These are phyloP conservation scores for Pteronotus mesoamericanus DNA, from an alignment of 2,797 vertebrate genomes.

Conservation along the genomic window DNA sequence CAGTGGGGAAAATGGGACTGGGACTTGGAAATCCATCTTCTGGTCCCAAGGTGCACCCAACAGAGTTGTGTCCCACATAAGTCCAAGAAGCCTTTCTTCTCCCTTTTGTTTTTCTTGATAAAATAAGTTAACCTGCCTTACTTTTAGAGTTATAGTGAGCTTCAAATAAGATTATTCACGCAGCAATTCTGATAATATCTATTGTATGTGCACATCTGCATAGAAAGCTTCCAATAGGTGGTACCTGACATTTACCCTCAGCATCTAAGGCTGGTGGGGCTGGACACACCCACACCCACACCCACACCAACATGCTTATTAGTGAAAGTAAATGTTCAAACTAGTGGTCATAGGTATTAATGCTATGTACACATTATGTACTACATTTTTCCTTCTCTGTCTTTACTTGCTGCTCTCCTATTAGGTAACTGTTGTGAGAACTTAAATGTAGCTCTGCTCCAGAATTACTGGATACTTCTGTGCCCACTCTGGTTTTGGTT, in stretches of 20 bases:
- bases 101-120: not conserved
- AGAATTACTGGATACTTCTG: not conserved
- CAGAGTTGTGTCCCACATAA: not conserved
- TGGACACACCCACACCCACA: conserved; percentile 32
- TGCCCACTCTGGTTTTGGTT: not conserved
- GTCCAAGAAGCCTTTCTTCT: not conserved
- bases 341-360: conserved; percentile 72
- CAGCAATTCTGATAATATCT: not conserved
- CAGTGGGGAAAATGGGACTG: no score
- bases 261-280: conserved; percentile 64
- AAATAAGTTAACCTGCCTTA: not conserved
- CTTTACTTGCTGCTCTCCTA: conserved; percentile 53
- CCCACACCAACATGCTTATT: not conserved
- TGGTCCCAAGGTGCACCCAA: not conserved
- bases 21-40: not conserved
- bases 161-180: not conserved
- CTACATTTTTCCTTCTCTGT: conserved; percentile 77
- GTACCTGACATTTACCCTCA: conserved; percentile 66
- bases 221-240: not conserved
- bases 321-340: conserved; percentile 79
- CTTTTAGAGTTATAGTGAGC: not conserved
- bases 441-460: conserved; percentile 71
- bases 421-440: conserved; percentile 69
- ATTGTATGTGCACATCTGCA: not conserved
- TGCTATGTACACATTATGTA: not conserved